phyloP scores from a whole-genome alignment of 1,140 invertebrate genomes.

The Cherax destructor region DNA sequence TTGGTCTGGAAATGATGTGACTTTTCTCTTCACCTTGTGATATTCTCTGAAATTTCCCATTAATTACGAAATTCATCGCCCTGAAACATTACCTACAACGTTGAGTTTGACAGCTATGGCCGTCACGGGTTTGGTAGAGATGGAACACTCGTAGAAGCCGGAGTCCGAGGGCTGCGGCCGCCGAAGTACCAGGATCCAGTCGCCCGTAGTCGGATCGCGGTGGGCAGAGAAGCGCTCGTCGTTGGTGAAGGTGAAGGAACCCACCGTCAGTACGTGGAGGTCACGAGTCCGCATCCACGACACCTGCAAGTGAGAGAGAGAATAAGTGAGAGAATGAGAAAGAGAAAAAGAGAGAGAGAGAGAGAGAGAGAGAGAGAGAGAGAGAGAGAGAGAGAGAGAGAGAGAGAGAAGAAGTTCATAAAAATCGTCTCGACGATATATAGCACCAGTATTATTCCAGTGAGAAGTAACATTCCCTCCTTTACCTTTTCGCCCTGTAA shows the following conservation, averaged over 20 bases:
- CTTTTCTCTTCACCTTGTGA: too few relatives aligned
- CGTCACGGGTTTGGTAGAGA: slow-evolving; percentile 45
- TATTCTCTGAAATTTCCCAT: too few relatives aligned
- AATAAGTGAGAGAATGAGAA: not conserved
- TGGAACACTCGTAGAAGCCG: slow-evolving; percentile 33
- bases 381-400: not conserved
- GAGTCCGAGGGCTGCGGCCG: slow-evolving; percentile 31
- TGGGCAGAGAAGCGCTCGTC: slow-evolving; percentile 37
- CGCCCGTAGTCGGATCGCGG: slow-evolving; percentile 15
- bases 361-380: not conserved
- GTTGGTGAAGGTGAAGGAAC: slow-evolving; percentile 51
- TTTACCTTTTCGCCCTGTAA: too few relatives aligned
- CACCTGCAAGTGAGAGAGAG: slow-evolving; percentile 5
- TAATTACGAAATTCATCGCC: too few relatives aligned
- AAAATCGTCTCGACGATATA: not conserved
- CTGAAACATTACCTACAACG: slow-evolving; percentile 28
- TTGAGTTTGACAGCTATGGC: slow-evolving; percentile 27
- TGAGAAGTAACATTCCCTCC: not conserved
- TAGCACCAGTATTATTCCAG: too few relatives aligned
- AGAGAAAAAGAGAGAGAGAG: not conserved
- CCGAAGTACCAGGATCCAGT: slow-evolving; percentile 34
- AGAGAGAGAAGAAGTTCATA: not conserved
- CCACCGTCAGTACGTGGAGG: slow-evolving; percentile 24
- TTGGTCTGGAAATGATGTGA: too few relatives aligned
- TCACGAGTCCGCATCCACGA: slow-evolving; percentile 33